These are phyloP conservation scores for Gastracanthus pulcherrimus DNA, from an alignment of 2,888 invertebrate genomes.

Conservation along the genomic window DNA sequence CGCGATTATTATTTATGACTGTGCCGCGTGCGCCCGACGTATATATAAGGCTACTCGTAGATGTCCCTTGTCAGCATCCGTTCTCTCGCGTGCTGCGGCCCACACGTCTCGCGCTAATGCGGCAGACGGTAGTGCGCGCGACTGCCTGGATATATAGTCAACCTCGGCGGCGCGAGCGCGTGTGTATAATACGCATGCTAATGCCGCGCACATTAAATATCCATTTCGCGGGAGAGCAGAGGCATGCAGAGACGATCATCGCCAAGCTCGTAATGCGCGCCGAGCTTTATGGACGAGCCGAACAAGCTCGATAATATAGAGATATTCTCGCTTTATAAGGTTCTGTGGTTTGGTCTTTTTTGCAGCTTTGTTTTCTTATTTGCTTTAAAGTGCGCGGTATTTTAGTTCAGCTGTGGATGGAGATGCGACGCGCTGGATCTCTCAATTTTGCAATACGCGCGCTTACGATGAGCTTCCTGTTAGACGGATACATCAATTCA, in stretches of 20 bases:
- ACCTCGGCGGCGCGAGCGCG: no score
- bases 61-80: no score
- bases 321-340: conserved; percentile 1
- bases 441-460: background rate
- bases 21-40: conserved; percentile 56
- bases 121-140: no score
- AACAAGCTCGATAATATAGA: conserved; percentile 33
- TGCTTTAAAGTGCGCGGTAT: background rate
- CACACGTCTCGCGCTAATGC: no score
- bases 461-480: background rate
- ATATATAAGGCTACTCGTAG: conserved; percentile 26
- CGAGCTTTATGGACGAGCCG: conserved; percentile 5
- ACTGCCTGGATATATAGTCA: no score
- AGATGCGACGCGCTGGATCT: background rate
- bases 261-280: conserved; percentile 6
- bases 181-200: no score
- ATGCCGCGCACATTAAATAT: conserved; percentile 46
- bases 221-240: conserved; percentile 30
- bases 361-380: background rate
- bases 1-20: conserved; percentile 72
- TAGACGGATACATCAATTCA: no score
- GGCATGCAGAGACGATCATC: background rate
- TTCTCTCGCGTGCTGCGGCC: no score
- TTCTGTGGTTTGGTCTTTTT: background rate
- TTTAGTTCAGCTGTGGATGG: background rate